phyloP scores from a whole-genome alignment of 35 echinoderm and acorn worm species.

The Stichopus chloronotus region DNA sequence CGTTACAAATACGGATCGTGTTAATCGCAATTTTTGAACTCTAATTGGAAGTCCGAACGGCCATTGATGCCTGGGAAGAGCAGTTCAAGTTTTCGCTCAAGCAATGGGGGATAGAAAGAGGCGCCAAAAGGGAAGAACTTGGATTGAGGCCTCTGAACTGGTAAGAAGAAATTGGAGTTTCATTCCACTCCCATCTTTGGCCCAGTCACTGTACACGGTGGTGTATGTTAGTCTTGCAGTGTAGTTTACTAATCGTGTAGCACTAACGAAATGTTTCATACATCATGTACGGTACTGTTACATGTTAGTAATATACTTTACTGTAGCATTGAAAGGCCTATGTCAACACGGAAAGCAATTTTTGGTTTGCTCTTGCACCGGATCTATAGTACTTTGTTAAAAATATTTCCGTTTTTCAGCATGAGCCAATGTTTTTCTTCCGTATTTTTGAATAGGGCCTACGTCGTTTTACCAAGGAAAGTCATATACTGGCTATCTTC shows the following conservation, averaged over 20 bases:
- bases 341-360: slow-evolving; percentile 14
- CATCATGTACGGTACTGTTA: no score
- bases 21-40: slow-evolving; percentile 8
- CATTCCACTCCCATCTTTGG: slow-evolving; percentile 50
- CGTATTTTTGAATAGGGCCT: no score
- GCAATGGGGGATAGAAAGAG: slow-evolving; percentile 88
- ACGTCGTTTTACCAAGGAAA: no score
- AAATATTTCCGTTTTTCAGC: no score
- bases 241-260: not conserved
- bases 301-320: no score
- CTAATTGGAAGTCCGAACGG: not conserved
- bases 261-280: not conserved
- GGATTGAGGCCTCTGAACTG: slow-evolving; percentile 88
- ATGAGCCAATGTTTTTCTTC: no score
- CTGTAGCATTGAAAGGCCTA: not conserved
- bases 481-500: no score
- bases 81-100: not conserved
- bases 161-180: slow-evolving; percentile 58
- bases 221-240: not conserved
- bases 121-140: slow-evolving; percentile 77
- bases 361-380: not conserved
- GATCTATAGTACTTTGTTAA: not conserved
- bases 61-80: slow-evolving; percentile 14
- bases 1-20: not conserved
- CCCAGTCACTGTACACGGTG: slow-evolving; percentile 18